Evolutionary conservation across 2,888 invertebrate genomes (phyloP), one percentile per base, ranked within the genome.

Genomic region (Tetranychus truncatus): DNA sequence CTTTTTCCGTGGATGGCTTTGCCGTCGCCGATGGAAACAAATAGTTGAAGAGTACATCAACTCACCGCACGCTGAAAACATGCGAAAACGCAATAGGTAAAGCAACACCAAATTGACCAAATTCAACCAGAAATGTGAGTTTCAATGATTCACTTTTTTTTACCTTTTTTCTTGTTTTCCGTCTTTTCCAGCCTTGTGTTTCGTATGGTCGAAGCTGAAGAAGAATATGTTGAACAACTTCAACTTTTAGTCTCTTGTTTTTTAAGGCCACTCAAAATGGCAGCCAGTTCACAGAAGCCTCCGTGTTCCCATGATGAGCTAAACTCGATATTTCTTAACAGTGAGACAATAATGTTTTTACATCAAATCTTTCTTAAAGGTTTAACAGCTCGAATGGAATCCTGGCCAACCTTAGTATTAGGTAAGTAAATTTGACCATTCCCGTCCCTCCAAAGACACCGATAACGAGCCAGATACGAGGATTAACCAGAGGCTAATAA

Each of bases 361-460:
- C 93, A 94, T 83, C 93, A 94, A 85, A 94, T 94, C 81, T 94
- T 94, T 84, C 87, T 93, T 81, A 94, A 94, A 83, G 93, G 93
- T 55, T 86, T 94, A 72, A 91, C 91, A 6, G 91, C 92, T 0
- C 86, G 93, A 76, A 89, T 94, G 87, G 93, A 94, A 83, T 91
- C 89, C 77, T 94, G 94, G 94, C 94, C 94, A 71, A 93, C 93
- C 7, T 86, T 94, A 78, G 92, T 93, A 78, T 85, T 94, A 84
- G 92, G 92, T 91, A 85, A 86, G 81, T 24, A 15, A n/a, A 55
- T 20, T 74, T 5, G 4, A 66, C 66, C 15, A 15, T 74, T 45
- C 21, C 34, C 21, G 18, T 20, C 24, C 21, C 20, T 71, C 34
- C 34, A 34, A 34, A 34, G 34, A 34, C 34, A 3, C 5, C 3